A percentile compares a stretch with the other conserved stretches of the same genome.
Conservation (phyloP, 2,113 vertebrate genomes). For the Protobothrops flavoviridis region DNA sequence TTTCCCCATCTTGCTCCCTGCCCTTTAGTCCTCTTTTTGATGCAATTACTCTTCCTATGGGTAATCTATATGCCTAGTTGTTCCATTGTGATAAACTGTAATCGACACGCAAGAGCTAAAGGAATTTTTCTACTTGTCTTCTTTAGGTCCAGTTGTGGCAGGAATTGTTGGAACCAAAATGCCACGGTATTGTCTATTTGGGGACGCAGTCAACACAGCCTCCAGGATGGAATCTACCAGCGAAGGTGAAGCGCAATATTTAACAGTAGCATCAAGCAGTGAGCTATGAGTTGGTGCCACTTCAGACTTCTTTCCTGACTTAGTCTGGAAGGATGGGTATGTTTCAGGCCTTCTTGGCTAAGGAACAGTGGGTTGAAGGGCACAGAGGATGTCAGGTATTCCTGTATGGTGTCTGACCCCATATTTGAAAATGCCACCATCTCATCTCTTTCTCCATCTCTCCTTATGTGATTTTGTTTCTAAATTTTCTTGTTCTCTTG, state of each 20-base stretch:
- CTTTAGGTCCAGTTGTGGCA: constrained; percentile 83
- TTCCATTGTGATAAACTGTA: neutral
- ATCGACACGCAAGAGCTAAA: neutral
- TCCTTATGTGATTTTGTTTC: neutral
- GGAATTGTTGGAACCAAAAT: constrained; percentile 91
- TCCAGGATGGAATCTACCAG: constrained; percentile 92
- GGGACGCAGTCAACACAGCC: constrained; percentile 89
- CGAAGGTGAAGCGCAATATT: constrained; percentile 61
- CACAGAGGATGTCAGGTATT: neutral
- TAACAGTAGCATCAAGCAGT: constrained; percentile 35
- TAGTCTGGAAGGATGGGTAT: neutral
- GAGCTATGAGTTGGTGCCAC: neutral
- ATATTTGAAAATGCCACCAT: neutral
- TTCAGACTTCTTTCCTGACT: neutral
- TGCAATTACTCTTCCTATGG: neutral
- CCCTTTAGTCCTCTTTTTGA: neutral
- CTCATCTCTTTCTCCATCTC: neutral
- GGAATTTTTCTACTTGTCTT: neutral
- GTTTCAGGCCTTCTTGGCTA: neutral
- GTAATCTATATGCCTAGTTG: neutral
- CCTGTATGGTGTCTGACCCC: neutral
- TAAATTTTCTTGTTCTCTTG: neutral
- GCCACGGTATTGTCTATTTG: constrained; percentile 89
- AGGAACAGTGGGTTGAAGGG: neutral
- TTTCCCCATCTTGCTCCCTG: neutral